Evolutionary conservation across 2,113 vertebrate species (phyloP), one percentile per base, ranked within the genome.

Genomic region (Lonchura striata): DNA sequence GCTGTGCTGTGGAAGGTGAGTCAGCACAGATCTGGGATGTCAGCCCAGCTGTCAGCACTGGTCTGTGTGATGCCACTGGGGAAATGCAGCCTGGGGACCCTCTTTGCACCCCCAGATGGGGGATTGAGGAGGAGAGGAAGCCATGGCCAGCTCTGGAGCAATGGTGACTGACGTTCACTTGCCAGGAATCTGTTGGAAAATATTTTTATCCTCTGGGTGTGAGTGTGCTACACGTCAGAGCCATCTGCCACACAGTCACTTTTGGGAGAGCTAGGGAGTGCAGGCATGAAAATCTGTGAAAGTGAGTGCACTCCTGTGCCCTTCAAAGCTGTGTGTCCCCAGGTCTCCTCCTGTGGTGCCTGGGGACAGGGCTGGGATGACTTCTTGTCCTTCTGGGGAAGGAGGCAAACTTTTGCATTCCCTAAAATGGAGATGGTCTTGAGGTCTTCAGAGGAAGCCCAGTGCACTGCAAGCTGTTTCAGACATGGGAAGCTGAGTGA

Each of bases 121-220:
- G 35, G 14, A 71, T 1, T 25, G 6, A 74, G 41, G 53, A 70
- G 60, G 22, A 85, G 46, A 78, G 46, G 56, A 84, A 74, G 65
- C 52, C 4, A 7, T 35, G 77, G n/a, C 65, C 44, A 46, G 85
- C 61, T 92, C 82, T 92, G 81, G 80, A 94, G 86, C 1, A n/a
- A 79, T 1, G 6, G 77, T 68, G 81, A 90, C 85, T 96, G 95
- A 77, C 15, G 1, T 94, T 94, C 71, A 25, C 94, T 90, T 86
- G 82, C 89, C 10, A 88, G 92, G 94, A 97, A 96, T 97, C 96
- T 97, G 86, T 53, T 96, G 94, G 95, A 95, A 96, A 97, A 95
- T 98, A 98, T 97, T 97, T 98, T 96, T 97, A 97, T 97, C 96
- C 33, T 18, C 94, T 91, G 97, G 96, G 97, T 97, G 97, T 93